Evolutionary conservation across 2,797 vertebrate genomes (phyloP).

Genomic region (Harpagifer antarcticus): DNA sequence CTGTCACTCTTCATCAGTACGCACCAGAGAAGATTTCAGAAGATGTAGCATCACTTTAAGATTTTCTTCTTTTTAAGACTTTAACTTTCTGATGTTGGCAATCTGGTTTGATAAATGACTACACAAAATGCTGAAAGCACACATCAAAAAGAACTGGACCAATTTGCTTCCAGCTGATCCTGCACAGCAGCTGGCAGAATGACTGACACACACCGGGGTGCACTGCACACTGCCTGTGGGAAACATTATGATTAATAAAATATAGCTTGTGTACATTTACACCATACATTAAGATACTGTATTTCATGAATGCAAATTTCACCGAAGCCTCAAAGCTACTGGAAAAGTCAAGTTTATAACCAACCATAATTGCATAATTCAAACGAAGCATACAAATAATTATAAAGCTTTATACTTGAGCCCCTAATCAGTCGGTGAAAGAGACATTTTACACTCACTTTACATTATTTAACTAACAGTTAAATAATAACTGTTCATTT

Average conservation of each 20-base stretch:
- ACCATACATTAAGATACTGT: not conserved
- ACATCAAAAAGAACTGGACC: not conserved
- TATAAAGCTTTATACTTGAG: not conserved
- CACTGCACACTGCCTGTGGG: not conserved
- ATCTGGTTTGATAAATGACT: slow-evolving; percentile 15
- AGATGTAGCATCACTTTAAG: not conserved
- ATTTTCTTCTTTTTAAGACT: slow-evolving; percentile 2
- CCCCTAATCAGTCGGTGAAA: not conserved
- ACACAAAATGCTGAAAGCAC: slow-evolving; percentile 4
- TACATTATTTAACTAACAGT: not conserved
- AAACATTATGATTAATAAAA: slow-evolving; percentile 1
- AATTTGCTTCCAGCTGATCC: slow-evolving; percentile 26
- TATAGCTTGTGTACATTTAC: not conserved
- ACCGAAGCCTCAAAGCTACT: not conserved
- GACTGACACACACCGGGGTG: slow-evolving; percentile 4
- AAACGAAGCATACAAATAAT: not conserved
- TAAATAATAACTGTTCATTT: not conserved
- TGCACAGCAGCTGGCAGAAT: slow-evolving; percentile 15
- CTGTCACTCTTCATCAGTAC: not conserved
- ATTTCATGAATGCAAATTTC: not conserved
- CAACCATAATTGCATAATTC: slow-evolving; percentile 2
- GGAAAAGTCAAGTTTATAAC: not conserved
- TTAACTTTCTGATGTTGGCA: slow-evolving; percentile 3
- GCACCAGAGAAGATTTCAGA: not conserved
- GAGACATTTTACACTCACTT: not conserved